These are phyloP conservation scores for Xyliphius kryptos DNA, from an alignment of 2,113 vertebrate species.

Conservation along the genomic window DNA sequence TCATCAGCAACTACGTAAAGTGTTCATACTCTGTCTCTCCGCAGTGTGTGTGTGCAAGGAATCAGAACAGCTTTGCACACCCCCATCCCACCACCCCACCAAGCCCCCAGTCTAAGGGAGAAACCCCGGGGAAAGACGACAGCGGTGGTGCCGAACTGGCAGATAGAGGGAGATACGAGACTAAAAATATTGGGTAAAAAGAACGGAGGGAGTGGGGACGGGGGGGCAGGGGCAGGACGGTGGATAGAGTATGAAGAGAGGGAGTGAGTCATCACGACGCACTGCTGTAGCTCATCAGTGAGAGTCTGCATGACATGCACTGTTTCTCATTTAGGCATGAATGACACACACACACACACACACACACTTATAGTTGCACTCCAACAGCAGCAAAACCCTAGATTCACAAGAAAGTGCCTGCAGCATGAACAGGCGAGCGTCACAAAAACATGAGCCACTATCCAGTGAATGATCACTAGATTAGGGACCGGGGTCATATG, in stretches of 20 bases:
- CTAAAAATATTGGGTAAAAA: no score
- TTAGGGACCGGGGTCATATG: no score
- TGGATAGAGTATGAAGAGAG: conserved; percentile 4
- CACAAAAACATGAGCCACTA: not conserved
- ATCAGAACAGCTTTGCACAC: not conserved
- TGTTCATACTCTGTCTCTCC: conserved; percentile 8
- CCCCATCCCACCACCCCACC: not conserved
- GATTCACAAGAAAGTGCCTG: not conserved
- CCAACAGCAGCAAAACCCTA: not conserved
- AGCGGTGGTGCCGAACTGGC: conserved; percentile 28
- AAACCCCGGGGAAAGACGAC: conserved; percentile 3
- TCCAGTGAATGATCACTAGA: not conserved
- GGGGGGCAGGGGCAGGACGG: not conserved
- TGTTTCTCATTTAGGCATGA: conserved; percentile 16
- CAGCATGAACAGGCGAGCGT: not conserved
- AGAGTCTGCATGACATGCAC: conserved; percentile 2
- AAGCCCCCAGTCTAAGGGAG: conserved; percentile 1
- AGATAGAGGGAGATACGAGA: conserved; percentile 43
- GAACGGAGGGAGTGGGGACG: conserved; percentile 2
- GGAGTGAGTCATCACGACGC: conserved; percentile 28
- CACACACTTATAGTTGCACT: not conserved
- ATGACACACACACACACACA: not conserved
- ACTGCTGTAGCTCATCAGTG: conserved; percentile 18
- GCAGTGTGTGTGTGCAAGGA: conserved; percentile 9
- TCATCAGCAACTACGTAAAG: conserved; percentile 19